A percentile compares a stretch with the other conserved stretches of the same genome.
These are phyloP conservation scores for Pristionchus japonicus DNA, from an alignment of 2,888 invertebrate genomes.

Conservation along the genomic window DNA sequence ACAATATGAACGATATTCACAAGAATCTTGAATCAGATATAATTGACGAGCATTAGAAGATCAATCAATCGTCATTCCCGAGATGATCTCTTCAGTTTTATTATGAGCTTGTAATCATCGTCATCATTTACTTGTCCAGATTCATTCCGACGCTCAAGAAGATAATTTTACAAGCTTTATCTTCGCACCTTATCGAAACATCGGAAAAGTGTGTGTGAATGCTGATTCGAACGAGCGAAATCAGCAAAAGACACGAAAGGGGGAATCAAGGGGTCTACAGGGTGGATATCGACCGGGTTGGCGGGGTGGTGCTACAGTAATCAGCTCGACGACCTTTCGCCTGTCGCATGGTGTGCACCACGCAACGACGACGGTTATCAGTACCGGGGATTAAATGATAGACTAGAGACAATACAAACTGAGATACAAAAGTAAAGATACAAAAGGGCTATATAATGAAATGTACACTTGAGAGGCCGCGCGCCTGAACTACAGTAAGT, in stretches of 20 bases:
- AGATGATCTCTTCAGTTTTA: no score
- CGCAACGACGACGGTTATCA: not conserved
- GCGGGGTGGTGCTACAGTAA: slow-evolving; percentile 14
- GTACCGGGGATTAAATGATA: not conserved
- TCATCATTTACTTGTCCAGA: no score
- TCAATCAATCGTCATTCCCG: no score
- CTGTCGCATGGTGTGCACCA: not conserved
- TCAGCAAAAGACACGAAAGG: slow-evolving; percentile 8
- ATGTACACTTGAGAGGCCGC: slow-evolving; percentile 20
- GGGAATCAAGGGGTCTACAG: not conserved
- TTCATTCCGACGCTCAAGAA: no score
- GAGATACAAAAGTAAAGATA: not conserved
- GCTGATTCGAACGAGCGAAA: slow-evolving; percentile 40
- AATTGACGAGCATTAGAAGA: no score
- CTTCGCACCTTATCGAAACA: slow-evolving; percentile 46
- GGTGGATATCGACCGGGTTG: slow-evolving; percentile 17
- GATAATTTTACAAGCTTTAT: slow-evolving; percentile 16
- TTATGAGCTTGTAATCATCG: no score
- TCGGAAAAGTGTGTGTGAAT: slow-evolving; percentile 44
- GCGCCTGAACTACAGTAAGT: slow-evolving; percentile 38
- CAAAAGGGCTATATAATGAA: slow-evolving; percentile 38
- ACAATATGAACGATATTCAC: no score
- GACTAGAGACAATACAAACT: slow-evolving; percentile 5
- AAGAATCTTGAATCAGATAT: no score
- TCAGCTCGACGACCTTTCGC: not conserved